Percentiles rank a stretch among this genome's conserved stretches.
Conservation (phyloP, 1,140 invertebrate genomes). For the Drosophila ercepeae region DNA sequence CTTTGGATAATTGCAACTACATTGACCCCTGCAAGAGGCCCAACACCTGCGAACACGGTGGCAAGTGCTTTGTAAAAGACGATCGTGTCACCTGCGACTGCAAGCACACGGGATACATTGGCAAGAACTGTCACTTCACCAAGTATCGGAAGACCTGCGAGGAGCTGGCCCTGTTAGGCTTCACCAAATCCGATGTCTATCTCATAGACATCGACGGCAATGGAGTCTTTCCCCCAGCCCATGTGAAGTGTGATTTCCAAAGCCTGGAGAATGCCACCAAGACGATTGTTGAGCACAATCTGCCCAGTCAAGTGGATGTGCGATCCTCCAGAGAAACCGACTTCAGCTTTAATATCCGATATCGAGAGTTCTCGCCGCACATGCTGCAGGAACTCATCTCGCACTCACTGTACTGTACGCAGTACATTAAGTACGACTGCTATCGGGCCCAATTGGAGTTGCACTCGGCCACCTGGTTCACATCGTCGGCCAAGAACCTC, state of each 20-base stretch:
- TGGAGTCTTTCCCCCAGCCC: conserved; percentile 93
- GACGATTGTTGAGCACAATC: conserved; percentile 96
- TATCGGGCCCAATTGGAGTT: conserved; percentile 93
- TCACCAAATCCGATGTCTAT: conserved; percentile 94
- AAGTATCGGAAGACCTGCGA: conserved; percentile 95
- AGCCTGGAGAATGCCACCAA: conserved; percentile 93
- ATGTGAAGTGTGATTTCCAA: conserved; percentile 96
- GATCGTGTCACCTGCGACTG: conserved; percentile 95
- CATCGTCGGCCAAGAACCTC: conserved; percentile 89
- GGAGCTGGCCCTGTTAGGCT: conserved; percentile 93
- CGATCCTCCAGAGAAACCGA: conserved; percentile 89
- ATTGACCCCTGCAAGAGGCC: conserved; percentile 94
- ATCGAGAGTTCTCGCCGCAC: conserved; percentile 93
- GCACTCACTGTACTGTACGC: conserved; percentile 94
- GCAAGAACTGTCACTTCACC: conserved; percentile 97
- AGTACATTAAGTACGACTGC: conserved; percentile 96
- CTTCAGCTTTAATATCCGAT: conserved; percentile 93
- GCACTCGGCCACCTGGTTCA: conserved; percentile 95
- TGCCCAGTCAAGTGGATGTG: conserved; percentile 94
- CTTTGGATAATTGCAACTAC: conserved; percentile 95
- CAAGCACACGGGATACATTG: conserved; percentile 92
- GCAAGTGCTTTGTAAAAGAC: conserved; percentile 94
- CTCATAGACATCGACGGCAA: conserved; percentile 97
- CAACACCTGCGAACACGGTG: conserved; percentile 95
- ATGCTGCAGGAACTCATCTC: conserved; percentile 95